These are phyloP conservation scores for Aphidius colemani DNA, from an alignment of 2,888 invertebrate genomes.

Conservation along the genomic window DNA sequence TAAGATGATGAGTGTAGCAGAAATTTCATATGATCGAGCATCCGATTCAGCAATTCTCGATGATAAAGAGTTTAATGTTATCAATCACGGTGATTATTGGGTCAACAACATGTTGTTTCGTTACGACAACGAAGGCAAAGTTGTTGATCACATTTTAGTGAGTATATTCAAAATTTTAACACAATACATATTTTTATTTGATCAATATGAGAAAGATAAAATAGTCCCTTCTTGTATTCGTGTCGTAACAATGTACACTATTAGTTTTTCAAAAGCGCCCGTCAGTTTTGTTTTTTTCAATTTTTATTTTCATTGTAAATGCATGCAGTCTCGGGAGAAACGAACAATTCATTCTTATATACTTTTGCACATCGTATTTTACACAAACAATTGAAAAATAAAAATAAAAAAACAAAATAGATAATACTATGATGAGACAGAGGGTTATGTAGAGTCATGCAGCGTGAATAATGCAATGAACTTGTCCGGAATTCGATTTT, in stretches of 20 bases:
- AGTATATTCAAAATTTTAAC: conserved; percentile 32
- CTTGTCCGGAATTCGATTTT: conserved; percentile 38
- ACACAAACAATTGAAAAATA: conserved; percentile 4
- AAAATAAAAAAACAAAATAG: background rate
- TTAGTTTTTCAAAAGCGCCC: no score
- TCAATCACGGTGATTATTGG: conserved; percentile 56
- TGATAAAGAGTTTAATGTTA: conserved; percentile 47
- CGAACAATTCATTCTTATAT: background rate
- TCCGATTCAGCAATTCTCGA: background rate
- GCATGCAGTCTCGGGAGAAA: no score
- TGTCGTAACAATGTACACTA: no score
- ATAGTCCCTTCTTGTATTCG: no score
- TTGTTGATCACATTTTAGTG: conserved; percentile 49
- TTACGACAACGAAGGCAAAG: conserved; percentile 45
- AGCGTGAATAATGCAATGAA: conserved; percentile 51
- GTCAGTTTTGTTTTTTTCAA: no score
- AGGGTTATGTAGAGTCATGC: conserved; percentile 30
- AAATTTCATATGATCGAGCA: conserved; percentile 29
- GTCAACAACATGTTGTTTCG: conserved; percentile 56
- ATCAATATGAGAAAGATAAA: no score
- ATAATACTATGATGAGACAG: background rate
- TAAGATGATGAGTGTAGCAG: conserved; percentile 39
- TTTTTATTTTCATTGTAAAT: no score
- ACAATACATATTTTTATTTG: background rate
- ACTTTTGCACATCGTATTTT: conserved; percentile 17